Conservation (phyloP, 2,113 vertebrate genomes). For the Lontra canadensis region DNA sequence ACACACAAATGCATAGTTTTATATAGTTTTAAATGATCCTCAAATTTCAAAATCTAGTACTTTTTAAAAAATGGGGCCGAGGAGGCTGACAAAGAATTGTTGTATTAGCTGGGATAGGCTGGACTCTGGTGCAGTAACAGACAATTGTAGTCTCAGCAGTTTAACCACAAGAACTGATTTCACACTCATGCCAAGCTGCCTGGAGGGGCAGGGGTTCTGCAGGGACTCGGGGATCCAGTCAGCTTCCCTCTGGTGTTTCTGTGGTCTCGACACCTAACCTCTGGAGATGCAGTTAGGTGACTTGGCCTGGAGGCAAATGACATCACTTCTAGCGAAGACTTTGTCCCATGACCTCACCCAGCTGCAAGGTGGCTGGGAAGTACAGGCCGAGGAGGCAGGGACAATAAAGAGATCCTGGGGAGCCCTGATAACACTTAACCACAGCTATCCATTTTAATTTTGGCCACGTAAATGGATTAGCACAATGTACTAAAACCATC, state of each 20-base stretch:
- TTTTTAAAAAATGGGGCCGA: background rate
- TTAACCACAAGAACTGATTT: background rate
- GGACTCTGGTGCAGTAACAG: background rate
- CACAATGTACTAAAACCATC: background rate
- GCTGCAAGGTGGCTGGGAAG: background rate
- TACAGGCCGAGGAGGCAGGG: background rate
- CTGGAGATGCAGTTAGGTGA: background rate
- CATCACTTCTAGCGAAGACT: background rate
- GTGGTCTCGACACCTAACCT: background rate
- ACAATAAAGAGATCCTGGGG: background rate
- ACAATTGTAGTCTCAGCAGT: background rate
- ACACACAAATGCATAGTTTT: background rate
- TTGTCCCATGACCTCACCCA: background rate
- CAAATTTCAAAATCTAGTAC: conserved; percentile 20
- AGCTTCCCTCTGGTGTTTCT: background rate
- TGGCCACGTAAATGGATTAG: background rate
- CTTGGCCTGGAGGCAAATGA: background rate
- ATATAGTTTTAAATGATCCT: background rate
- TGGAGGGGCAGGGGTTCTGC: background rate
- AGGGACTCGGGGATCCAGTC: background rate
- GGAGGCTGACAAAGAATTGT: background rate
- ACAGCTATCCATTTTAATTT: background rate
- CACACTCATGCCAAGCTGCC: background rate
- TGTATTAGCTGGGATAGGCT: background rate
- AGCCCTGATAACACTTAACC: background rate